phyloP scores from a whole-genome alignment of 2,113 vertebrate genomes.

The Platichthys stellatus region DNA sequence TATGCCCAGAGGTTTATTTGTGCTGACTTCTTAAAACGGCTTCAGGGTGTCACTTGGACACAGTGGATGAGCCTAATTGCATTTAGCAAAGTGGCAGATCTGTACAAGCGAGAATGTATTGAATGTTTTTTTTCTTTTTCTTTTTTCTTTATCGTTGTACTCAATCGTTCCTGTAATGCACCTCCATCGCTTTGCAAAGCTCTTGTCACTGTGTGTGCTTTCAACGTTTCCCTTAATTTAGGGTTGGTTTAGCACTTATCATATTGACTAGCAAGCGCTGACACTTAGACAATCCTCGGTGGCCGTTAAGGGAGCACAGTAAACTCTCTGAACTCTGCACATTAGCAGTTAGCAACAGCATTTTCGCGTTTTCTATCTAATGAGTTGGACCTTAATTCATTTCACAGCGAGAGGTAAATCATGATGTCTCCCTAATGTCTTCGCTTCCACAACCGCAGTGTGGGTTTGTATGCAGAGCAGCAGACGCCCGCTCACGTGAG shows the following conservation, averaged over 20 bases:
- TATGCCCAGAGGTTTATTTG: conserved; percentile 58
- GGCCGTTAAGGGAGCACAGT: conserved; percentile 17
- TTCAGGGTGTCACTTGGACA: conserved; percentile 58
- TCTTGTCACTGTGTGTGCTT: conserved; percentile 49
- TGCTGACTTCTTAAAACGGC: conserved; percentile 70
- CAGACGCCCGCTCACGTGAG: conserved; percentile 7
- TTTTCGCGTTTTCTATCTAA: conserved; percentile 34
- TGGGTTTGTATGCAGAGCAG: conserved; percentile 18
- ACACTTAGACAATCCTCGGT: conserved; percentile 17
- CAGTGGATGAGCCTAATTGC: conserved; percentile 65
- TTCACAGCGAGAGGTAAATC: conserved; percentile 45
- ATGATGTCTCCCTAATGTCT: conserved; percentile 26
- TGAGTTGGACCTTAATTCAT: conserved; percentile 26
- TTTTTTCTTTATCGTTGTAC: conserved; percentile 26
- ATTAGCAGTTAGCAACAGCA: conserved; percentile 15
- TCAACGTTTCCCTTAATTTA: conserved; percentile 49
- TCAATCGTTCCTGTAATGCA: conserved; percentile 48
- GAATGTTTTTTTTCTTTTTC: conserved; percentile 23
- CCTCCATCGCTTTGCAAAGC: conserved; percentile 26
- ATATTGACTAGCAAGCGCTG: conserved; percentile 32
- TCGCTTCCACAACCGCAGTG: conserved; percentile 14
- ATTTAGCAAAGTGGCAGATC: conserved; percentile 68
- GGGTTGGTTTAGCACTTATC: conserved; percentile 25
- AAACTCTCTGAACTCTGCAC: neutral
- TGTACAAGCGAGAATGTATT: conserved; percentile 63